These are phyloP conservation scores for Manduca sexta DNA, from an alignment of 1,140 invertebrate species.

Conservation along the genomic window DNA sequence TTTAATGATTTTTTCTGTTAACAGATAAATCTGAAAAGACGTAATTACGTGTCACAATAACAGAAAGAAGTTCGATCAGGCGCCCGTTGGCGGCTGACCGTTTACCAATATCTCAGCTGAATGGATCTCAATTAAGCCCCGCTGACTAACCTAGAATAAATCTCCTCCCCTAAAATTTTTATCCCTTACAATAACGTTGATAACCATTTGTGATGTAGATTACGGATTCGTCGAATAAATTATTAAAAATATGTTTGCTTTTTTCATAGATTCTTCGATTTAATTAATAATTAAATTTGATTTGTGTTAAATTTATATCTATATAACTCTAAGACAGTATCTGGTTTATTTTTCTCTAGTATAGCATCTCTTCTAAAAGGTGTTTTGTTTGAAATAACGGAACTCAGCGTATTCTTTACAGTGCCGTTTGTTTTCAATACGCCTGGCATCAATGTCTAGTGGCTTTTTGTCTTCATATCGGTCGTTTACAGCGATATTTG, in stretches of 20 bases:
- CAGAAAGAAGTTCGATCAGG: conserved; percentile 28
- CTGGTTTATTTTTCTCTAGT: too few relatives aligned
- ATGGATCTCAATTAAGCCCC: conserved; percentile 49
- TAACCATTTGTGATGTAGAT: conserved; percentile 34
- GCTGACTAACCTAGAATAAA: conserved; percentile 34
- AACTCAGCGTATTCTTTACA: conserved; percentile 1
- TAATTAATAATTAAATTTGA: too few relatives aligned
- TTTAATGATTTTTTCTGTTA: not conserved
- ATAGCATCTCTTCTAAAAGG: not conserved
- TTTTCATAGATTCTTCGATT: too few relatives aligned
- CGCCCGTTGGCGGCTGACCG: conserved; percentile 25
- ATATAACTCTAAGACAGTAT: too few relatives aligned
- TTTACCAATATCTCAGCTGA: conserved; percentile 48
- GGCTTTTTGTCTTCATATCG: conserved; percentile 35
- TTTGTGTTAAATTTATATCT: too few relatives aligned
- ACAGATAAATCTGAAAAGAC: conserved; percentile 9
- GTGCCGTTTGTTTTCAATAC: conserved; percentile 18
- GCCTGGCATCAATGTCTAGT: conserved; percentile 24
- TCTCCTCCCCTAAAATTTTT: conserved; percentile 28
- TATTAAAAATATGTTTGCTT: too few relatives aligned
- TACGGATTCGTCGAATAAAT: conserved; percentile 3
- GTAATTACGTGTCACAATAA: conserved; percentile 24
- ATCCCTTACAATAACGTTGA: conserved; percentile 29
- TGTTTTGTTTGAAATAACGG: conserved; percentile 1
- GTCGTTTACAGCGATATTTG: conserved; percentile 28